A percentile compares a stretch with the other conserved stretches of the same genome.
phyloP scores from a whole-genome alignment of 2,113 vertebrate genomes.

The Misgurnus mizolepis region DNA sequence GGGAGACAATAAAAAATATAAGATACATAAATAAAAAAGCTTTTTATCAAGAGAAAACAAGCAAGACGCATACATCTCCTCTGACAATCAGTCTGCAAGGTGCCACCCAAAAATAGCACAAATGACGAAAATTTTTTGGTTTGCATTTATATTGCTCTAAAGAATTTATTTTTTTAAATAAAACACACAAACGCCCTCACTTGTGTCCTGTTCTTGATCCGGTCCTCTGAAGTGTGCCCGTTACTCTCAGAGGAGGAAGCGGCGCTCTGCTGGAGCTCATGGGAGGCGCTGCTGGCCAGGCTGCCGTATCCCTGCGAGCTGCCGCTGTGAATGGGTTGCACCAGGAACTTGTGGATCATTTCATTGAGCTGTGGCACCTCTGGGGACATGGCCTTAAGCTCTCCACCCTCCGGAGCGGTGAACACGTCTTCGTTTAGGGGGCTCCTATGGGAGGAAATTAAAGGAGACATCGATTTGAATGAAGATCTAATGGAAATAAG shows the following conservation, averaged over 20 bases:
- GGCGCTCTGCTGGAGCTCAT: constrained; percentile 76
- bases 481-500: no score
- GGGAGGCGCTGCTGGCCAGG: constrained; percentile 71
- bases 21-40: no score
- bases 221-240: constrained; percentile 68
- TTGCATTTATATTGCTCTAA: no score
- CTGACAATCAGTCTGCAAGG: no score
- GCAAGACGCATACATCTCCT: no score
- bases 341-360: constrained; percentile 82
- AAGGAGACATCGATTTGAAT: background rate
- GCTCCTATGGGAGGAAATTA: constrained; percentile 66
- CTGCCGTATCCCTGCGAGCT: constrained; percentile 77
- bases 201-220: constrained; percentile 61
- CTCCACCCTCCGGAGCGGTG: constrained; percentile 67
- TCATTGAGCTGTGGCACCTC: constrained; percentile 84
- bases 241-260: constrained; percentile 85
- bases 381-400: constrained; percentile 72
- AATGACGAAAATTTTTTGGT: no score
- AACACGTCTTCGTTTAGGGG: constrained; percentile 90
- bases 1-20: background rate
- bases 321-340: constrained; percentile 83
- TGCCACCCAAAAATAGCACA: no score
- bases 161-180: no score
- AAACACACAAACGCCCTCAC: constrained; percentile 55
- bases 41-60: no score